These are phyloP conservation scores for Tor tambroides DNA, from an alignment of 2,113 vertebrate genomes.

Conservation along the genomic window DNA sequence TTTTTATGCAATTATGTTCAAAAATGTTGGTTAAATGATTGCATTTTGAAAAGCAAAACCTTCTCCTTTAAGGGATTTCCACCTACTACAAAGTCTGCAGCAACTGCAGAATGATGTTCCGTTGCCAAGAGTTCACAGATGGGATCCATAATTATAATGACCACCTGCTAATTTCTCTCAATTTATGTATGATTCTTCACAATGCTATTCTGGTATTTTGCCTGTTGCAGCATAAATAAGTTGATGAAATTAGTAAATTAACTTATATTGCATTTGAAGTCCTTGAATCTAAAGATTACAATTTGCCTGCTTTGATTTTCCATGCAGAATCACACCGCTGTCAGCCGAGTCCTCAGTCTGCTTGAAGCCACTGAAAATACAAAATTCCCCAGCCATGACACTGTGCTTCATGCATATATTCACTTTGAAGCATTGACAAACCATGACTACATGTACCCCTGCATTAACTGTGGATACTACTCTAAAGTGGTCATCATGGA, in stretches of 20 bases:
- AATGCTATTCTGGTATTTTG: not conserved
- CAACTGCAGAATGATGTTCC: not conserved
- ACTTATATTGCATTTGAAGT: no score
- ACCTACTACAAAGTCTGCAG: not conserved
- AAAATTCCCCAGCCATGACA: not conserved
- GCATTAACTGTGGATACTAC: constrained; percentile 12
- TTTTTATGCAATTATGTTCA: not conserved
- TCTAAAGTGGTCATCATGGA: constrained; percentile 15
- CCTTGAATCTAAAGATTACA: no score
- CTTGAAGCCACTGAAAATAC: not conserved
- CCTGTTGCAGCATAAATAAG: no score
- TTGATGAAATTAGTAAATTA: no score
- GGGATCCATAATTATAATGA: no score
- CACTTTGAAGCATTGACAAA: not conserved
- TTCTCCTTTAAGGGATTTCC: not conserved
- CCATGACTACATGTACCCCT: constrained; percentile 16
- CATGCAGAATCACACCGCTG: not conserved
- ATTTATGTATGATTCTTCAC: not conserved
- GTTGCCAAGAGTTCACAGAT: not conserved
- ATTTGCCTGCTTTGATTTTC: no score
- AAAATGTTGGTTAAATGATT: no score
- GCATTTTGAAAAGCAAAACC: not conserved
- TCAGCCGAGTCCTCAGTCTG: not conserved
- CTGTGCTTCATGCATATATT: not conserved
- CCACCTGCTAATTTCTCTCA: not conserved